Evolutionary conservation across 1,140 invertebrate genomes (phyloP).

Genomic region (Pseudobourletiella spinata): DNA sequence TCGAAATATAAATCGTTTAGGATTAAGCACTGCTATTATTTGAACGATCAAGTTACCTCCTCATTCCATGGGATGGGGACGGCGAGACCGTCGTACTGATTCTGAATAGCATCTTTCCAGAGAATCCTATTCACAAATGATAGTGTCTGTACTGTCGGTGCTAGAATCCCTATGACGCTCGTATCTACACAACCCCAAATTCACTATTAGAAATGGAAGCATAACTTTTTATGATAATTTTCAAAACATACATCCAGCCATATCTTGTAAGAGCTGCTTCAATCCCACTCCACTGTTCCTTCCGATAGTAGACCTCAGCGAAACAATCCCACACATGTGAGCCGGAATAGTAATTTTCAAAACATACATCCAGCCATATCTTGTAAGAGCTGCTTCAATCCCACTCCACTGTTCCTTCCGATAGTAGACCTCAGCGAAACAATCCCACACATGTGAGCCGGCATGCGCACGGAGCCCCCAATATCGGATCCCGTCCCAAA

Average conservation of each 20-base stretch:
- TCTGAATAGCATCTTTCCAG: not conserved
- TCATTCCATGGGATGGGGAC: conserved; percentile 24
- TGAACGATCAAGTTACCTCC: conserved; percentile 12
- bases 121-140: conserved; percentile 17
- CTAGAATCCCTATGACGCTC: conserved; percentile 22
- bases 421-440: conserved; percentile 14
- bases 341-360: conserved; percentile 28
- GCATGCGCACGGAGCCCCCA: conserved; percentile 36
- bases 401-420: conserved; percentile 1
- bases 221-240: not conserved
- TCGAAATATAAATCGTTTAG: not conserved
- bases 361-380: conserved; percentile 9
- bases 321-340: conserved; percentile 17
- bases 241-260: conserved; percentile 6
- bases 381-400: not conserved
- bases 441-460: conserved; percentile 20
- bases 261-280: not conserved
- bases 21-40: not conserved
- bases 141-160: conserved; percentile 18
- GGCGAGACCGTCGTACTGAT: conserved; percentile 15
- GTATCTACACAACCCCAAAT: not conserved
- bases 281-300: conserved; percentile 8
- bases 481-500: conserved; percentile 45
- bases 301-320: conserved; percentile 15
- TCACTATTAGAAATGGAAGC: not conserved